These are phyloP conservation scores for Artemia sp. DNA, from an alignment of 2,888 invertebrate genomes.

Conservation along the genomic window DNA sequence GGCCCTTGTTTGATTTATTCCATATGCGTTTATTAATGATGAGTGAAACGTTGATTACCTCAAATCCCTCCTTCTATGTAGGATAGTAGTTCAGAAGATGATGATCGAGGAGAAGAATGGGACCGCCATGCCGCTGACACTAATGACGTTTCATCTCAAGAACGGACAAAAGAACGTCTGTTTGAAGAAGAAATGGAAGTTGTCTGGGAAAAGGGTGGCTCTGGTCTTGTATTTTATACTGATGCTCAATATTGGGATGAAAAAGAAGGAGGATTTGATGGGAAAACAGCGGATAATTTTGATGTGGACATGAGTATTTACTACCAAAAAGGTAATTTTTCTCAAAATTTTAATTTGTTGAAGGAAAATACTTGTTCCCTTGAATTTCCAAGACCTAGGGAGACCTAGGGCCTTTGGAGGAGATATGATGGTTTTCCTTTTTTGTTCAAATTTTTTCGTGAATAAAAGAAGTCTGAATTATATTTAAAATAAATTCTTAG, in stretches of 20 bases:
- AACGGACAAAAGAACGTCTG: conserved; percentile 35
- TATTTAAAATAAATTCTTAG: too few species aligned
- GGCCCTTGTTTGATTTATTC: neutral
- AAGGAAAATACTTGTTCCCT: too few species aligned
- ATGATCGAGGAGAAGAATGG: conserved; percentile 38
- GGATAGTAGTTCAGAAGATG: conserved; percentile 28
- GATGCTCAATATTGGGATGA: conserved; percentile 40
- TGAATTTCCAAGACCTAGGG: too few species aligned
- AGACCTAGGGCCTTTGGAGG: too few species aligned
- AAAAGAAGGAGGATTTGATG: conserved; percentile 38
- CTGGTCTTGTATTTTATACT: conserved; percentile 41
- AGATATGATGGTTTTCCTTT: too few species aligned
- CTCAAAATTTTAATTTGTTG: too few species aligned
- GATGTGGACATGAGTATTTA: conserved; percentile 40
- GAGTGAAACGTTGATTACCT: neutral
- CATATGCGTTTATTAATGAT: neutral
- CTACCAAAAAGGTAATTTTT: conserved; percentile 31
- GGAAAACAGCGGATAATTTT: conserved; percentile 40
- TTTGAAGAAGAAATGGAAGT: conserved; percentile 34
- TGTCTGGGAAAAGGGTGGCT: conserved; percentile 43
- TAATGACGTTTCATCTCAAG: conserved; percentile 35
- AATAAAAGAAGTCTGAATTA: too few species aligned
- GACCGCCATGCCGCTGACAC: conserved; percentile 37
- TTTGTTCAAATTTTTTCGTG: too few species aligned
- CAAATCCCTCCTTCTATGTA: conserved; percentile 14